A percentile compares a stretch with the other conserved stretches of the same genome.
phyloP scores from a whole-genome alignment of 1,140 invertebrate genomes.

The Dendrolimus kikuchii region DNA sequence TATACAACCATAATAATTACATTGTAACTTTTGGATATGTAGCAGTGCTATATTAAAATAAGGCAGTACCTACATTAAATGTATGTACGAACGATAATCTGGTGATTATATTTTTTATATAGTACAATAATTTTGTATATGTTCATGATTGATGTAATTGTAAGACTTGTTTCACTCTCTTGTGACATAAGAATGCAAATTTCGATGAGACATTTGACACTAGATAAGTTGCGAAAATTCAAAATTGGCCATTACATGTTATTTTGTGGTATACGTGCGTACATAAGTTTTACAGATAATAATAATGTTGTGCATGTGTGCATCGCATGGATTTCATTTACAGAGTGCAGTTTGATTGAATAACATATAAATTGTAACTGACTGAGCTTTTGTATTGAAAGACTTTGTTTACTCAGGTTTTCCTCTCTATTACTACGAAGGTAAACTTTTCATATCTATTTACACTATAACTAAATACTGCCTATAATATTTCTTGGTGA shows the following conservation, averaged over 20 bases:
- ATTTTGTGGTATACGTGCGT: conserved; percentile 40
- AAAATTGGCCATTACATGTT: conserved; percentile 32
- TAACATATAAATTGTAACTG: conserved; percentile 2
- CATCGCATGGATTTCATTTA: conserved; percentile 50
- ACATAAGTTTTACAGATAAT: conserved; percentile 31
- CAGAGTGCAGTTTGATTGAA: conserved; percentile 45
- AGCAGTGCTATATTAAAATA: conserved; percentile 16
- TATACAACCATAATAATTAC: too few relatives aligned
- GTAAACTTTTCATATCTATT: too few relatives aligned
- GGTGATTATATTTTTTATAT: conserved; percentile 4
- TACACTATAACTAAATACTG: too few relatives aligned
- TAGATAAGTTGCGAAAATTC: conserved; percentile 27
- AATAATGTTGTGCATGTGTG: conserved; percentile 43
- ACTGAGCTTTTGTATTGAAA: too few relatives aligned
- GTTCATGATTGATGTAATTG: conserved; percentile 22
- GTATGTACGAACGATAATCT: conserved; percentile 26
- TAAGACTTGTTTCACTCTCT: conserved; percentile 15
- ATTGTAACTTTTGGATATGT: background rate
- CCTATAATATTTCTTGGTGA: too few relatives aligned
- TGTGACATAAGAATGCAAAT: conserved; percentile 12
- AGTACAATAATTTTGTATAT: conserved; percentile 15
- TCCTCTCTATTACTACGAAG: too few relatives aligned
- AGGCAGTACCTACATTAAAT: conserved; percentile 35
- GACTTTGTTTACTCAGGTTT: too few relatives aligned
- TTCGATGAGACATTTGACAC: conserved; percentile 43